Conservation (phyloP, 2,113 vertebrate species). For the Recurvirostra avosetta region DNA sequence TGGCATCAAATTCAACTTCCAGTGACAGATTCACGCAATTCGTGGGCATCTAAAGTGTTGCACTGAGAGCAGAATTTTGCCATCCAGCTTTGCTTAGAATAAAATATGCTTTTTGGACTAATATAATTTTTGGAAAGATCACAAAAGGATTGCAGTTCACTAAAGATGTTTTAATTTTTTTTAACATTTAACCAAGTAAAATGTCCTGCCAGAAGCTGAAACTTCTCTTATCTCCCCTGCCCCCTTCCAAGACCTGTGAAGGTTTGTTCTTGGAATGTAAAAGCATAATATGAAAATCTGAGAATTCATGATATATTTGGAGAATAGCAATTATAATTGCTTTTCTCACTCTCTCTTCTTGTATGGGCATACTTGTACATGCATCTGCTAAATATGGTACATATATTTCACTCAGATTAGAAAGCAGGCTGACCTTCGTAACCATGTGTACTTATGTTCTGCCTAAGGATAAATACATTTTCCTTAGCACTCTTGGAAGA, state of each 20-base stretch:
- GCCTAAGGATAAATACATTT: slow-evolving; percentile 21
- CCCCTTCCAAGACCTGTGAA: neutral
- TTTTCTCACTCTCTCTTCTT: slow-evolving; percentile 54
- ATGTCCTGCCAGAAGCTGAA: neutral
- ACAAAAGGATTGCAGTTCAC: neutral
- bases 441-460: neutral
- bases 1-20: slow-evolving; percentile 13
- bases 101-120: neutral
- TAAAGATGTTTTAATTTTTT: neutral
- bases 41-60: neutral
- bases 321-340: slow-evolving; percentile 52
- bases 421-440: slow-evolving; percentile 42
- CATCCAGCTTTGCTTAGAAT: neutral
- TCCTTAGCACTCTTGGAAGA: neutral
- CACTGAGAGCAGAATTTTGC: slow-evolving; percentile 1
- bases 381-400: slow-evolving; percentile 32
- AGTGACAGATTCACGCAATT: slow-evolving; percentile 4
- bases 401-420: slow-evolving; percentile 23
- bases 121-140: neutral
- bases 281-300: neutral
- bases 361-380: neutral
- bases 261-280: neutral
- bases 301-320: slow-evolving; percentile 10
- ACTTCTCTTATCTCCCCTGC: neutral
- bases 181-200: neutral